Conservation (phyloP, 2,797 vertebrate species). For the Labroides dimidiatus region DNA sequence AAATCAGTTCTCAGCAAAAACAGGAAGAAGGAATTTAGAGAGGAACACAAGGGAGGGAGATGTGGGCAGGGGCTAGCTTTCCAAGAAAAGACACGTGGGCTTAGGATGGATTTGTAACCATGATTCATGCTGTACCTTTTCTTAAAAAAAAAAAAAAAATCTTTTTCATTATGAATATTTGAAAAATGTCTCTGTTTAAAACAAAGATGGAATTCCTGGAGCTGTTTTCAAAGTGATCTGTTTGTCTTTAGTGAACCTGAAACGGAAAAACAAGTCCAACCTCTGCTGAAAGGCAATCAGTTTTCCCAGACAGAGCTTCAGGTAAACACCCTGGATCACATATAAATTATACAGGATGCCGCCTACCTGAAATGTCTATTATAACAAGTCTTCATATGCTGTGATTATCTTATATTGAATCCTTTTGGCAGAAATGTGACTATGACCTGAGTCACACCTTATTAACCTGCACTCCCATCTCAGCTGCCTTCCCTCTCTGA, state of each 20-base stretch:
- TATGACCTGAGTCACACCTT: conserved; percentile 48
- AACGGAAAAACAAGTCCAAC: conserved; percentile 36
- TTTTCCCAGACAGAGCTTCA: conserved; percentile 18
- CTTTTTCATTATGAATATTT: not conserved
- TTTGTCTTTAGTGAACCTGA: not conserved
- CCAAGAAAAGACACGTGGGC: not conserved
- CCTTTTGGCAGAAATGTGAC: conserved; percentile 39
- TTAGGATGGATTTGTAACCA: not conserved
- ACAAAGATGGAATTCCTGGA: conserved; percentile 1
- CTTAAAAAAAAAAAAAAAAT: too few species aligned
- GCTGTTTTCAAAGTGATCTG: not conserved
- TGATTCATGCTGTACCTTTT: not conserved
- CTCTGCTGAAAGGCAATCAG: not conserved
- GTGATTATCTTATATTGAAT: conserved; percentile 22
- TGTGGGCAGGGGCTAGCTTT: conserved; percentile 10
- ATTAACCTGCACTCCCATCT: conserved; percentile 39
- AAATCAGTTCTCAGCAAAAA: conserved; percentile 23
- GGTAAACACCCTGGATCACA: conserved; percentile 31
- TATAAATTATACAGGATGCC: conserved; percentile 10
- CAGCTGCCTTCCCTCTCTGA: conserved; percentile 18
- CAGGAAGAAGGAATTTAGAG: conserved; percentile 42
- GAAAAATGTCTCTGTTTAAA: not conserved
- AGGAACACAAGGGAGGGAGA: conserved; percentile 27
- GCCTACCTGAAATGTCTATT: conserved; percentile 3
- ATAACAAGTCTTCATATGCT: conserved; percentile 27